A percentile compares a stretch with the other conserved stretches of the same genome.
Evolutionary conservation across 2,113 vertebrate species (phyloP).

Genomic region (Hucho hucho): DNA sequence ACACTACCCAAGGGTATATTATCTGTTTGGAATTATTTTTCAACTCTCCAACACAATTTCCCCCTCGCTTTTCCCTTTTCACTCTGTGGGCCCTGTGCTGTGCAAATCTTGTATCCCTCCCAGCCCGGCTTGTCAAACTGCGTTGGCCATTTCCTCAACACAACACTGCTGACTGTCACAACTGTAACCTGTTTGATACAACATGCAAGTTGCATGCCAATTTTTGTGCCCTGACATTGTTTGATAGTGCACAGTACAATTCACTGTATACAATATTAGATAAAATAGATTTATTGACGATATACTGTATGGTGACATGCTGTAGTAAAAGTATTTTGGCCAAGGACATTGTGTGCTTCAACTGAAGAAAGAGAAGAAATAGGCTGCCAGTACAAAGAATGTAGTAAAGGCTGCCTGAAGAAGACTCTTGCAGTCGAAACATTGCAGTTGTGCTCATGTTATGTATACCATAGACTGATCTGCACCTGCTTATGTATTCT

Average conservation of each 20-base stretch:
- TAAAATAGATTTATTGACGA: slow-evolving; percentile 33
- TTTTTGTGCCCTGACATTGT: neutral
- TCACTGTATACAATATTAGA: slow-evolving; percentile 8
- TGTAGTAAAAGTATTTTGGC: slow-evolving; percentile 16
- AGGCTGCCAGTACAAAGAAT: no score
- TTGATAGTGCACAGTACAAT: neutral
- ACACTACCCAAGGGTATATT: slow-evolving; percentile 39
- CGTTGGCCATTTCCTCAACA: slow-evolving; percentile 31
- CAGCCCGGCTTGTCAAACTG: slow-evolving; percentile 1
- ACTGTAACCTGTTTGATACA: slow-evolving; percentile 36
- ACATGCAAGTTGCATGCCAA: neutral
- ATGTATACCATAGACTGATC: no score
- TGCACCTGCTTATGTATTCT: no score
- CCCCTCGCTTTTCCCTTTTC: neutral
- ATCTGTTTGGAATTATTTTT: slow-evolving; percentile 54
- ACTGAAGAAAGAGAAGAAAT: neutral
- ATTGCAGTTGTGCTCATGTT: no score
- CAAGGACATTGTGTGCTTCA: slow-evolving; percentile 15
- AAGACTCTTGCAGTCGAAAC: no score
- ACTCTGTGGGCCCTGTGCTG: neutral
- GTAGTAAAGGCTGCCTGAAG: no score
- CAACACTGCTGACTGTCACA: slow-evolving; percentile 13
- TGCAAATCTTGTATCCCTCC: slow-evolving; percentile 4
- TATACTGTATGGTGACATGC: slow-evolving; percentile 35
- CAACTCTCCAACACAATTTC: slow-evolving; percentile 26